Base-by-base conservation (phyloP, 2,797 vertebrate genomes). In the Artibeus lituratus region DNA sequence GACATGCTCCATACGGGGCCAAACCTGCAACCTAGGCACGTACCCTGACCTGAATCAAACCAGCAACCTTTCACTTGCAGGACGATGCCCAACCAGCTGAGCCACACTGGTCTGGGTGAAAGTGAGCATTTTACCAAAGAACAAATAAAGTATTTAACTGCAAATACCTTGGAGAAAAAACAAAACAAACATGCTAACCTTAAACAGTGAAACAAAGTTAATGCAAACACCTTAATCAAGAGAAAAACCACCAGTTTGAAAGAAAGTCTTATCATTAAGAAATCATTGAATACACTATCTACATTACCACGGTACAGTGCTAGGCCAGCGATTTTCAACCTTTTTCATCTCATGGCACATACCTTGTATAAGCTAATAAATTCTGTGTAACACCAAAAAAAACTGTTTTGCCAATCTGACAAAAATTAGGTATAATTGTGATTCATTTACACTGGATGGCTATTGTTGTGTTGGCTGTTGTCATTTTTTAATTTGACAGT, bases 41-140 rank as follows among this genome's bases (percentile, higher is more conserved):
- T 65, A 15, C 62, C 62, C 62, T n/a, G 62, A 65, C 62, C 62
- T 65, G 62, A n/a, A 65, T 65, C 62, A 65, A 65, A 65, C 32
- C 59, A 65, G 29, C 62, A 16, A 16, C 32, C 62, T 65, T 65
- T 65, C 6, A 29, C 32, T 65, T n/a, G 32, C 29, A 65, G 32
- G 32, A 65, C 3, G 1, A 65, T n/a, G 32, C 32, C 62, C 62
- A n/a, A 16, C 29, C 62, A 65, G 26, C 62, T n/a, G 62, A 65
- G 32, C 14, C 29, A 65, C 62, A 65, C 62, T 0, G 6, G 29
- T 65, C 59, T 32, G 29, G 62, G 62, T 15, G 47, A 76, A 76
- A 18, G 44, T 51, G 18, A 49, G 32, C 18, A 72, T 87, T 96
- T 84, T 92, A 69, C 39, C 86, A 90, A 92, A 95, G 51, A 94